Evolutionary conservation across 2,113 vertebrate genomes (phyloP).

Genomic region (Emydura subglobosa): DNA sequence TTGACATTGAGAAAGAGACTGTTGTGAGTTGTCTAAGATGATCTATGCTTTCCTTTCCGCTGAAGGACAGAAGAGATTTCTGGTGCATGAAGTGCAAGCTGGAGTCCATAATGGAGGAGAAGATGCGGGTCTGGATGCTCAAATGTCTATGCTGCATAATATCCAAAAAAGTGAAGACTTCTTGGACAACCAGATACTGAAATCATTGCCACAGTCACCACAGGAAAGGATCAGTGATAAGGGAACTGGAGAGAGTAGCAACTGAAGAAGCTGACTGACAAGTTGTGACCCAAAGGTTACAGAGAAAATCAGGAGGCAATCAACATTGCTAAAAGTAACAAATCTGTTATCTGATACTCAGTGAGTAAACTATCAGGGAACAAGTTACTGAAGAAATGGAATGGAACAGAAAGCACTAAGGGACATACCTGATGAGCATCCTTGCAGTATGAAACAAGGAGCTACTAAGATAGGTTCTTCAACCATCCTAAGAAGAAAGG

Average conservation of each 20-base stretch:
- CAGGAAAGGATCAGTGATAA: not conserved
- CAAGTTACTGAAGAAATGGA: not conserved
- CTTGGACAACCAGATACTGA: not conserved
- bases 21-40: not conserved
- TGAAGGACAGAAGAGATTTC: not conserved
- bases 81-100: not conserved
- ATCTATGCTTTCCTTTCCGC: fast-evolving
- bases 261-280: not conserved
- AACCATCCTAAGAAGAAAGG: not conserved
- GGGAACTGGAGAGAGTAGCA: not conserved
- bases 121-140: not conserved
- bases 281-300: not conserved
- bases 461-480: not conserved
- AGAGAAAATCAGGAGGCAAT: not conserved
- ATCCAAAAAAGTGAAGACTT: not conserved
- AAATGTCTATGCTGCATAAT: not conserved
- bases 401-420: not conserved
- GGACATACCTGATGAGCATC: not conserved
- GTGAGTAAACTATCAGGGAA: not conserved
- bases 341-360: not conserved
- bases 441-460: not conserved
- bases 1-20: not conserved
- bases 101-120: not conserved
- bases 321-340: not conserved
- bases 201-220: not conserved